Conservation (phyloP, 2,888 invertebrate species). For the Acholoe squamosa region DNA sequence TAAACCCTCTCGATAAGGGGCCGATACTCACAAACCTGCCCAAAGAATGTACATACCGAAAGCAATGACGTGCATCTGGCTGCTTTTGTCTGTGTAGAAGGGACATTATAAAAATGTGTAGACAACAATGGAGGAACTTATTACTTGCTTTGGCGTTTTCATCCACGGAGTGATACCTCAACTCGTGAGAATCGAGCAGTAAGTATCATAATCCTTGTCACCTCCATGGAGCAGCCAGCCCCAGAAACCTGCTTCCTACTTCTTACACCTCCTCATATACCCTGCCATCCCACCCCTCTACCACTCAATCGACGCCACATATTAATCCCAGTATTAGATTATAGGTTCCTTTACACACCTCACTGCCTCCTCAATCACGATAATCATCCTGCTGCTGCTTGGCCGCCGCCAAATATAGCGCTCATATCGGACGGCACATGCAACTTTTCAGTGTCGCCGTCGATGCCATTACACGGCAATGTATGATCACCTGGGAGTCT, state of each 20-base stretch:
- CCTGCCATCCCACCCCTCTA: neutral
- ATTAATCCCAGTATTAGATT: conserved; percentile 48
- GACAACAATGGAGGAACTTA: too few relatives aligned
- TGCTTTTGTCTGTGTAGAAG: too few relatives aligned
- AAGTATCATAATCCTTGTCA: neutral
- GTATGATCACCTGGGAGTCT: conserved; percentile 37
- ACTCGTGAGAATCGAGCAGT: too few relatives aligned
- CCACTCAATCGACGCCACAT: neutral
- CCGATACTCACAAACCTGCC: too few relatives aligned
- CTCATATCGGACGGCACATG: conserved; percentile 33
- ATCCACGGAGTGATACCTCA: too few relatives aligned
- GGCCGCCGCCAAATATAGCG: conserved; percentile 36
- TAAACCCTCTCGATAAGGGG: too few relatives aligned
- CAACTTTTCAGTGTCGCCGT: conserved; percentile 40
- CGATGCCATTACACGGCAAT: conserved; percentile 14
- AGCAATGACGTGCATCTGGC: too few relatives aligned
- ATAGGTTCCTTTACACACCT: conserved; percentile 29
- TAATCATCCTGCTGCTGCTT: neutral
- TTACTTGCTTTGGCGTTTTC: too few relatives aligned
- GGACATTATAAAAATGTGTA: too few relatives aligned
- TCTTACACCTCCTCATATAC: neutral
- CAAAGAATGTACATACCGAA: too few relatives aligned
- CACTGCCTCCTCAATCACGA: conserved; percentile 21
- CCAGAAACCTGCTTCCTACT: neutral
- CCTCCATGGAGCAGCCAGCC: too few relatives aligned